Conservation (phyloP, 2,888 invertebrate genomes). For the Ormia ochracea region DNA sequence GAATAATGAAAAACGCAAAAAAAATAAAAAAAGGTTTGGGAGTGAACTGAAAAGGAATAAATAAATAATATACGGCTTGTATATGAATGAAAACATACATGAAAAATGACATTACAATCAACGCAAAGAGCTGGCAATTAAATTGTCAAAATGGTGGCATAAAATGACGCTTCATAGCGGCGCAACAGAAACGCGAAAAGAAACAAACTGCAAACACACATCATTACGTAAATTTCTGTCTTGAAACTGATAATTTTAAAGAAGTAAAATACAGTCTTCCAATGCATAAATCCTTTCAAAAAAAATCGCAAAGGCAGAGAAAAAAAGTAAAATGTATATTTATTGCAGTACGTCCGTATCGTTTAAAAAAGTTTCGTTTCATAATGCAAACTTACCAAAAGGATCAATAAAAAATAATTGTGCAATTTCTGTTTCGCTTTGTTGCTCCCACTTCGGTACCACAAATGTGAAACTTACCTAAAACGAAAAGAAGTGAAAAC, state of each 20-base stretch:
- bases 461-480: conserved; percentile 43
- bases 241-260: conserved; percentile 58
- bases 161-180: conserved; percentile 47
- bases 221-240: conserved; percentile 60
- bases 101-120: conserved; percentile 58
- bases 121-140: conserved; percentile 57
- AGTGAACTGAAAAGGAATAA: neutral
- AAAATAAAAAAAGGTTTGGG: neutral
- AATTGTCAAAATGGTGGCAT: conserved; percentile 63
- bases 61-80: neutral
- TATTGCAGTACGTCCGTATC: neutral
- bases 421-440: conserved; percentile 47
- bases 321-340: neutral
- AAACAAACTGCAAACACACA: conserved; percentile 30
- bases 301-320: neutral
- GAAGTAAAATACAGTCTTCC: conserved; percentile 46
- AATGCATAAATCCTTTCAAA: conserved; percentile 45
- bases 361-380: neutral
- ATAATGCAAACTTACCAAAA: conserved; percentile 43
- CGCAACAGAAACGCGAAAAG: neutral
- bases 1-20: neutral
- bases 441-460: neutral
- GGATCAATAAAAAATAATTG: conserved; percentile 40
- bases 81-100: conserved; percentile 26
- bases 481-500: conserved; percentile 14